Base-by-base conservation (phyloP, 1,140 invertebrate genomes). In the Pogonus chalceus region DNA sequence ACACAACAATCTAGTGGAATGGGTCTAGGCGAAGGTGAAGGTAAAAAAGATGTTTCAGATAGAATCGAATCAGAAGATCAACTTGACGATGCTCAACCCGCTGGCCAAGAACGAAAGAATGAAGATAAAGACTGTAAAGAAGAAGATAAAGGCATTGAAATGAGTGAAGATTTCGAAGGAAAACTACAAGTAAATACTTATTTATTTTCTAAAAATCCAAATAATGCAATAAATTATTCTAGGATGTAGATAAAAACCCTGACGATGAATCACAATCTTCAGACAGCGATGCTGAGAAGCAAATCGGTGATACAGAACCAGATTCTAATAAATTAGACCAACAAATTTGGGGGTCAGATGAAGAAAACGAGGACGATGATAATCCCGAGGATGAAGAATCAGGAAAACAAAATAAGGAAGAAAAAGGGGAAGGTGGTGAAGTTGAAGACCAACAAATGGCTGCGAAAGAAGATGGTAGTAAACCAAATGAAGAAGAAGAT, bases 31-130 rank as follows among this genome's bases (percentile, higher is more conserved):
- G 93, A 97, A 58, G 94, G 94, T 0, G 87, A 96, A 61, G 94
- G 93, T 9, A 79, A 88, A 55, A 93, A 91, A 64, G 95, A 99
- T 75, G 91, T 98, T 2, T 97, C 93, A 1, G 93, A 98, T 51
- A 77, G 80, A 66, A 91, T 97, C 26, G 92, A 97, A 69, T 68
- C 78, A 49, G 87, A 97, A 76, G 96, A 98, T 76, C 95, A 97
- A 71, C 69, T 97, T 21, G 93, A 98, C 56, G 92, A 92, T 61
- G 85, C 91, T 0, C 80, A 83, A 64, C 79, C 82, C 48, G 81
- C 82, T 10, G 88, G 85, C 18, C 64, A 68, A 24, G 82, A 94
- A 68, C 80, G 87, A 58, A 73, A 80, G 61, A 72, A 83, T 51
- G 79, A 84, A 2, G 82, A 94, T 54, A 83, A 87, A 57, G 86